Evolutionary conservation across 35 echinoderm and acorn worm genomes (phyloP).

Genomic region (Ophiothrix spiculata): DNA sequence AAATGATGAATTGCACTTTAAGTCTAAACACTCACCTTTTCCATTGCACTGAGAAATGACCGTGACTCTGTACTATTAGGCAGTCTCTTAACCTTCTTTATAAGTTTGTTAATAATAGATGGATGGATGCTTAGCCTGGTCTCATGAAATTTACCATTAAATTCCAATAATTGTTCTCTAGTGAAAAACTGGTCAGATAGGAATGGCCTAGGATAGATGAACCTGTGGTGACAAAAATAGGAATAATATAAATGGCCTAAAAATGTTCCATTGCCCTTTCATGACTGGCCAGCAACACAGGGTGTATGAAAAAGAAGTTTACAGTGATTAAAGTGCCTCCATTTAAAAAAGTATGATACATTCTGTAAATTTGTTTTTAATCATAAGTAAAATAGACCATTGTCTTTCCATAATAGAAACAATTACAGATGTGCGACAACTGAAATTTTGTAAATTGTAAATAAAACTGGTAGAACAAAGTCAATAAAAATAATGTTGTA

Average conservation of each 20-base stretch:
- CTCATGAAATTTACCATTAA: constrained; percentile 9
- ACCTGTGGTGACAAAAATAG: not conserved
- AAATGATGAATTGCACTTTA: no score
- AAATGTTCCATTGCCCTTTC: not conserved
- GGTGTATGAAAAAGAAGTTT: no score
- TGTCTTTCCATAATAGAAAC: no score
- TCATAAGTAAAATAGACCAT: no score
- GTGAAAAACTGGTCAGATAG: constrained; percentile 30
- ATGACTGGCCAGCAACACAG: not conserved
- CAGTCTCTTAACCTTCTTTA: not conserved
- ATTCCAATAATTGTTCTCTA: constrained; percentile 16
- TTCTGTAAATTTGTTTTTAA: no score
- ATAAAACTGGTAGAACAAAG: no score
- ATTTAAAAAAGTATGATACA: no score
- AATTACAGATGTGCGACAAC: no score
- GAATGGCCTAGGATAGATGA: constrained; percentile 18
- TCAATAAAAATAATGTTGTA: no score
- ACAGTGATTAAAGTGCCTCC: no score
- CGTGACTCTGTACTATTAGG: not conserved
- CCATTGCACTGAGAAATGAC: not conserved
- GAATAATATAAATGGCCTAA: not conserved
- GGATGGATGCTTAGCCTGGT: constrained; percentile 4
- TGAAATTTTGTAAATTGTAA: no score
- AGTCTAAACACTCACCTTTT: constrained; percentile 20
- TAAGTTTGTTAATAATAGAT: not conserved